Evolutionary conservation across 2,888 invertebrate genomes (phyloP).

Genomic region (Drosophila ustulata): DNA sequence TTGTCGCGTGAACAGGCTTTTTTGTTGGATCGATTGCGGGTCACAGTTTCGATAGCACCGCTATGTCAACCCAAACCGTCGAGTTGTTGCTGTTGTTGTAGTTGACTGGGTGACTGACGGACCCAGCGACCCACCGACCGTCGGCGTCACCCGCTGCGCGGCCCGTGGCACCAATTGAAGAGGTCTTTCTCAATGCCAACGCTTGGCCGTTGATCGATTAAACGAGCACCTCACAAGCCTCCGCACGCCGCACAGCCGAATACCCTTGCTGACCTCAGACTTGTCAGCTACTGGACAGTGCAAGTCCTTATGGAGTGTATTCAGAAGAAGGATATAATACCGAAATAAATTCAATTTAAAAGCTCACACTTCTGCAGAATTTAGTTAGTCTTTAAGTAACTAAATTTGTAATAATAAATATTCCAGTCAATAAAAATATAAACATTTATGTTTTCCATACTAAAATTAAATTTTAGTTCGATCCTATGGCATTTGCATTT

Average conservation of each 20-base stretch:
- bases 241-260: neutral
- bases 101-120: conserved; percentile 6
- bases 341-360: too few species aligned
- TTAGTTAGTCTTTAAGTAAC: too few species aligned
- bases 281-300: too few species aligned
- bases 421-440: too few species aligned
- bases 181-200: conserved; percentile 69
- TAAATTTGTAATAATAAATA: too few species aligned
- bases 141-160: conserved; percentile 11
- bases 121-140: conserved; percentile 16
- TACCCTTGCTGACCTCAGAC: neutral
- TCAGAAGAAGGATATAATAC: too few species aligned
- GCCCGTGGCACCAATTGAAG: conserved; percentile 45
- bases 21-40: conserved; percentile 79
- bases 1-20: conserved; percentile 74
- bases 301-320: too few species aligned
- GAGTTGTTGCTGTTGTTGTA: neutral
- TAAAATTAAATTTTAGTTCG: too few species aligned
- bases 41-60: conserved; percentile 71
- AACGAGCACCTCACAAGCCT: conserved; percentile 51
- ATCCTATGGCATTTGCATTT: too few species aligned
- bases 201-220: conserved; percentile 76
- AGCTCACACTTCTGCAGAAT: too few species aligned
- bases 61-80: conserved; percentile 48
- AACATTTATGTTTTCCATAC: too few species aligned